A percentile compares a stretch with the other conserved stretches of the same genome.
Conservation (phyloP, 2,113 vertebrate genomes). For the Myocastor coypus region DNA sequence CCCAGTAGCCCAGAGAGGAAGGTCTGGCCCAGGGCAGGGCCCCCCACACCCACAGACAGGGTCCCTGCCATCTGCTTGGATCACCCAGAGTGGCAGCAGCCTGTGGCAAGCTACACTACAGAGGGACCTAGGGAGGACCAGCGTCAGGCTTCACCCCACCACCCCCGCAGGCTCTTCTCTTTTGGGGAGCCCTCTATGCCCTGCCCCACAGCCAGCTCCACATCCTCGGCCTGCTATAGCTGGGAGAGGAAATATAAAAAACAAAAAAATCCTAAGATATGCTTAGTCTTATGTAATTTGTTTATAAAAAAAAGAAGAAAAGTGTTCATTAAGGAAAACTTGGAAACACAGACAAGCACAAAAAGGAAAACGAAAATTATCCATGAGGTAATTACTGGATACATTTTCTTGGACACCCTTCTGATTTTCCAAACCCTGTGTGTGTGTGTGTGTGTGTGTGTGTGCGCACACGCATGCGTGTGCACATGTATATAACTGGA, state of each 20-base stretch:
- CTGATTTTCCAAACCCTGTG: not conserved
- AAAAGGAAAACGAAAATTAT: conserved; percentile 49
- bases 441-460: not conserved
- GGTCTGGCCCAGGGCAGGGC: not conserved
- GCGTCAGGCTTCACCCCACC: too few species aligned
- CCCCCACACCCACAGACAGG: too few species aligned
- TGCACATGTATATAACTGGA: not conserved
- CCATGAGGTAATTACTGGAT: conserved; percentile 45
- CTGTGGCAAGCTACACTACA: not conserved
- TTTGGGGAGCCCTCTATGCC: fast-evolving
- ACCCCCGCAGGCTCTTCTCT: not conserved
- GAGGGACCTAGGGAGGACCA: not conserved
- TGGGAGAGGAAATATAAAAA: not conserved
- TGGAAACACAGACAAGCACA: conserved; percentile 46
- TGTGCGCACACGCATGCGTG: not conserved
- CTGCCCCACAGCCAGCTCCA: not conserved
- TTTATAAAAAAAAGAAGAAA: conserved; percentile 59
- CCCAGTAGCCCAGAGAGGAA: not conserved
- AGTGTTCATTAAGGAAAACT: conserved; percentile 49
- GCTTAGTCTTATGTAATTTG: conserved; percentile 46
- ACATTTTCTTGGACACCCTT: conserved; percentile 8
- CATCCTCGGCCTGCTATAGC: not conserved
- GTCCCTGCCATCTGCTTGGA: not conserved
- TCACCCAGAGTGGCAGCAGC: not conserved
- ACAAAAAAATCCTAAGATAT: not conserved